Evolutionary conservation across 2,113 vertebrate genomes (phyloP).

Genomic region (Oreotrochilus melanogaster): DNA sequence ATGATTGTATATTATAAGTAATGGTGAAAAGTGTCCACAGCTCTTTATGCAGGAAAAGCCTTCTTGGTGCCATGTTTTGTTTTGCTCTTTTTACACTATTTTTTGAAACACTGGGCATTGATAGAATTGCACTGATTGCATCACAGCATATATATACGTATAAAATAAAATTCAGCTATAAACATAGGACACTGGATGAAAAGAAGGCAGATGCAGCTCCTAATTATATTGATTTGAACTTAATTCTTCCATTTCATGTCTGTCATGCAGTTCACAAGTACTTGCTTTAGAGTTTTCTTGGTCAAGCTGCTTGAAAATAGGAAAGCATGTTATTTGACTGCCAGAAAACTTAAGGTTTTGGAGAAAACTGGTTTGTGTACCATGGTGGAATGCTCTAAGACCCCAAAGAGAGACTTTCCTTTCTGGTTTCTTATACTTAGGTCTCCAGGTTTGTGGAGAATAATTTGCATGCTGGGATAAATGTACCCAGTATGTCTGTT

Average conservation of each 20-base stretch:
- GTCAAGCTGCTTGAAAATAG: background rate
- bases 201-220: background rate
- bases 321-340: background rate
- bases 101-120: background rate
- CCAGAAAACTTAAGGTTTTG: background rate
- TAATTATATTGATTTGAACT: background rate
- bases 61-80: constrained; percentile 84
- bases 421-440: background rate
- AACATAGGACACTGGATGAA: background rate
- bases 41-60: constrained; percentile 30
- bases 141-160: background rate
- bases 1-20: constrained; percentile 37
- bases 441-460: background rate
- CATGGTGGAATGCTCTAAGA: background rate
- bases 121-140: background rate
- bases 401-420: background rate
- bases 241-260: background rate
- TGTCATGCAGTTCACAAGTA: background rate
- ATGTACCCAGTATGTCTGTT: background rate
- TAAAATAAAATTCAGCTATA: background rate
- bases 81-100: constrained; percentile 35
- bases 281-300: background rate
- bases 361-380: background rate
- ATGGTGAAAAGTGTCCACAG: constrained; percentile 19
- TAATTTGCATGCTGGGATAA: background rate